These are phyloP conservation scores for Drosophila ogumai DNA, from an alignment of 1,140 invertebrate genomes.

Conservation along the genomic window DNA sequence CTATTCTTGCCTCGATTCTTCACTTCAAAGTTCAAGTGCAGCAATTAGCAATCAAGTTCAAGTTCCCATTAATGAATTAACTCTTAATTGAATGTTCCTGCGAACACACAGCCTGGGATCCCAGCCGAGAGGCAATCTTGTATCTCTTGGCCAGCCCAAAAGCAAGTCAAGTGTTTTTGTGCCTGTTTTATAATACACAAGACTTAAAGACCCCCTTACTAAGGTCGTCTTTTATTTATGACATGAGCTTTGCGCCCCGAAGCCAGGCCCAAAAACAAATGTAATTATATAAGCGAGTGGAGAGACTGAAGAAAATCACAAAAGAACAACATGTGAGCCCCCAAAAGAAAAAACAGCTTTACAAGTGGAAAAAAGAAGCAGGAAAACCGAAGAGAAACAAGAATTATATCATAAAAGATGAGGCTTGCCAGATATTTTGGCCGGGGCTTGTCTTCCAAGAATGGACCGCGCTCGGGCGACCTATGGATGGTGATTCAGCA, in stretches of 20 bases:
- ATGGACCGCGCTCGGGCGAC: slow-evolving; percentile 34
- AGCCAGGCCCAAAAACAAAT: slow-evolving; percentile 64
- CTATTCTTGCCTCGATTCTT: neutral
- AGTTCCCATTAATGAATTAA: slow-evolving; percentile 49
- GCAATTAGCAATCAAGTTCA: slow-evolving; percentile 43
- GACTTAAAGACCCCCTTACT: slow-evolving; percentile 33
- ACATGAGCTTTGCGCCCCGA: slow-evolving; percentile 65
- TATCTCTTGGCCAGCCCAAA: slow-evolving; percentile 8
- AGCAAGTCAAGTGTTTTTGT: slow-evolving; percentile 60
- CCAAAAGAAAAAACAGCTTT: slow-evolving; percentile 34
- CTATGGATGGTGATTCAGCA: slow-evolving; percentile 68
- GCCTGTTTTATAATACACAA: slow-evolving; percentile 30
- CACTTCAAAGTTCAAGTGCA: slow-evolving; percentile 4
- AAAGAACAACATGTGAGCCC: slow-evolving; percentile 51
- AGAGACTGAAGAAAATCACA: slow-evolving; percentile 35
- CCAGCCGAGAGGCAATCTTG: slow-evolving; percentile 11
- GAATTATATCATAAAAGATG: slow-evolving; percentile 73
- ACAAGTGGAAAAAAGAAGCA: slow-evolving; percentile 34
- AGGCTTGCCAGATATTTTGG: slow-evolving; percentile 67
- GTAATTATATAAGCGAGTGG: slow-evolving; percentile 69
- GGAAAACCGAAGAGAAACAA: slow-evolving; percentile 29
- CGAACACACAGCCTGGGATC: slow-evolving; percentile 10
- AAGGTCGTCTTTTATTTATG: slow-evolving; percentile 78
- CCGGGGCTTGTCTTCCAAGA: slow-evolving; percentile 68
- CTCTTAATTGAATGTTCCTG: slow-evolving; percentile 42